These are phyloP conservation scores for Drosophila saltans DNA, from an alignment of 1,140 invertebrate species.

Conservation along the genomic window DNA sequence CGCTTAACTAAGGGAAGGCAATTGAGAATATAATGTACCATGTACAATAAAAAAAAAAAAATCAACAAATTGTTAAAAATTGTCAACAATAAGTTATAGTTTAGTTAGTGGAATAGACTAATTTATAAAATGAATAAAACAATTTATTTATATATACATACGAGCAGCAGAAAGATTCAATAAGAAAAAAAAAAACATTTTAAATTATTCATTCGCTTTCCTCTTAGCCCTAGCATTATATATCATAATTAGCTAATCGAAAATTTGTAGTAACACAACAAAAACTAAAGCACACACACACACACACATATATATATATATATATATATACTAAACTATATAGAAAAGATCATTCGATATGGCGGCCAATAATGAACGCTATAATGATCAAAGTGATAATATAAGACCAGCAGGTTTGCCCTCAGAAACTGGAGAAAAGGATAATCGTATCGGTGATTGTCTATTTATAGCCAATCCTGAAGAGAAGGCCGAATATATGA, in stretches of 20 bases:
- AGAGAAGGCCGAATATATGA: constrained; percentile 50
- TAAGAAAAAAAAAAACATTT: too few relatives aligned
- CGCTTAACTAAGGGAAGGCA: constrained; percentile 33
- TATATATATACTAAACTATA: background rate
- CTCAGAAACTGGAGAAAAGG: background rate
- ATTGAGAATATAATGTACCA: constrained; percentile 16
- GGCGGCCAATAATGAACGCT: constrained; percentile 42
- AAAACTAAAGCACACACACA: too few relatives aligned
- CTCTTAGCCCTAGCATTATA: background rate
- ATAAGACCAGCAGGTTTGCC: constrained; percentile 41
- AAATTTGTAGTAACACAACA: background rate
- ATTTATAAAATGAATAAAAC: constrained; percentile 40
- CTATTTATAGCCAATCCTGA: constrained; percentile 37
- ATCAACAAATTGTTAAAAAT: constrained; percentile 8
- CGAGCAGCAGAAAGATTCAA: too few relatives aligned
- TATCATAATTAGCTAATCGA: background rate
- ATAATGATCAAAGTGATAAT: constrained; percentile 43
- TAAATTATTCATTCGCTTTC: too few relatives aligned
- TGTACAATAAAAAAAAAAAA: constrained; percentile 41
- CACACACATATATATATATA: too few relatives aligned
- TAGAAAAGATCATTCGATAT: constrained; percentile 15
- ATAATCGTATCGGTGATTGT: constrained; percentile 7
- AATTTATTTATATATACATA: constrained; percentile 62
- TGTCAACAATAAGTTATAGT: constrained; percentile 12
- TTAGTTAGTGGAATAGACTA: constrained; percentile 7